Base-by-base conservation (phyloP, 1,140 invertebrate genomes). In the Meloidogyne floridensis region DNA sequence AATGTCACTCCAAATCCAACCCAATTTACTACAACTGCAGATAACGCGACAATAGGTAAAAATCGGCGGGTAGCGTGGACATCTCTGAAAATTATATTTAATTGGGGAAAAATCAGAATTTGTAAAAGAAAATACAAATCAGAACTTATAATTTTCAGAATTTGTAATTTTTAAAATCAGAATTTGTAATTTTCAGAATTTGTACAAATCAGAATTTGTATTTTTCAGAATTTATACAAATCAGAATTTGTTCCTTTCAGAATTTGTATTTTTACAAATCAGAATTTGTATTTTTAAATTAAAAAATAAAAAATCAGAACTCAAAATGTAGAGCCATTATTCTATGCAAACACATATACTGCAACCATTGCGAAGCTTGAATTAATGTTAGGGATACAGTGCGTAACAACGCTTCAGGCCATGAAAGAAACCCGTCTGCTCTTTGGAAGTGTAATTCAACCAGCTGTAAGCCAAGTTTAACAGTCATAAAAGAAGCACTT, bases 1-100 rank as follows among this genome's bases (percentile, higher is more conserved):
- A 90, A 89, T 2, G 88, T 89, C 4, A 82, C 70, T 32, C 88
- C 88, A 77, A 89, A 89, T 59, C 88, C 82, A 65, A 90, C 82
- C 87, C 87, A 89, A n/a, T 83, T 84, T 47, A 84, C 77, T 13
- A 89, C 20, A 72, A 86, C 75, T 8, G 86, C 84, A 32, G 81
- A 82, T 51, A 90, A 32, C 15, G 86, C 82, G 43, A 84, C 75
- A 43, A 81, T 59, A 0, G 89, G 88, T 13, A 90, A 71, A 80
- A 89, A 89, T 13, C 54, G 43, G 20, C 80, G 79, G 9, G 80
- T 83, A 2, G 85, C 80, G 59, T 82, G 77, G 59, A 90, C 77
- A 82, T 90, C 88, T 71, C 85, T 77, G 18, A 82, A 71, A 18
- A 72, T 59, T 47, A 47, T 47, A 56, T 10, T 10, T 47, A 47